Base-by-base conservation (phyloP, 2,113 vertebrate species). In the Phylloscopus whistleri region DNA sequence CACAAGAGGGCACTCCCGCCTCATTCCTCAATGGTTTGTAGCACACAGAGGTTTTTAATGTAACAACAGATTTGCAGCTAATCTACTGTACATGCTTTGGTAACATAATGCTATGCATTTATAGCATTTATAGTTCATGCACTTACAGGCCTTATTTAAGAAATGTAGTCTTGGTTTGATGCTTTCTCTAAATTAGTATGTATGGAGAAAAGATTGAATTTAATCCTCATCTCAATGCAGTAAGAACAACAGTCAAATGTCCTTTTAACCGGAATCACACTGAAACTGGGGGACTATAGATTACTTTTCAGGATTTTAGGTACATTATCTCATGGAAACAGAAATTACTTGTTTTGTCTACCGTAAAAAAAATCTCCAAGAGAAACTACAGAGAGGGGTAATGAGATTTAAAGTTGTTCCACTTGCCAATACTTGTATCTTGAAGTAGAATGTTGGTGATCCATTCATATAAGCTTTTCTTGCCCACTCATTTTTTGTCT, bases 1-100 rank as follows among this genome's bases (percentile, higher is more conserved):
- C 98, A 96, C 97, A 97, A 98, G 98, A 97, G 98, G 98, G 97
- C 97, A 95, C 95, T 97, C 95, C 91, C 24, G 58, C 26, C 77
- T 90, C 87, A 87, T 64, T 94, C 80, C 89, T 91, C 80, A 63
- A 19, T 26, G 67, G 43, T 14, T 86, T 30, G 7, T 15, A 18
- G 46, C 5, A 3, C 51, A 17, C 5, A 2, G 17, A 66, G 28
- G 7, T 19, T 86, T 24, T 27, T 51, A 21, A 10, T 11, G 35
- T 16, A 52, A 56, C 30, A 23, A 5, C 16, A 43, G 27, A 78
- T 49, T 30, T 51, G 30, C 18, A 46, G n/a, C 35, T 66, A 37
- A 23, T 77, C 27, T 13, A 3, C 53, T 53, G 31, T 23, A 60
- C 24, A 0, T 30, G 31, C 52, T 90, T 69, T 68, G 74, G 3